Percentiles rank a stretch among this genome's conserved stretches.
Evolutionary conservation across 1,140 invertebrate species (phyloP).

Genomic region (Chrysoperla carnea): DNA sequence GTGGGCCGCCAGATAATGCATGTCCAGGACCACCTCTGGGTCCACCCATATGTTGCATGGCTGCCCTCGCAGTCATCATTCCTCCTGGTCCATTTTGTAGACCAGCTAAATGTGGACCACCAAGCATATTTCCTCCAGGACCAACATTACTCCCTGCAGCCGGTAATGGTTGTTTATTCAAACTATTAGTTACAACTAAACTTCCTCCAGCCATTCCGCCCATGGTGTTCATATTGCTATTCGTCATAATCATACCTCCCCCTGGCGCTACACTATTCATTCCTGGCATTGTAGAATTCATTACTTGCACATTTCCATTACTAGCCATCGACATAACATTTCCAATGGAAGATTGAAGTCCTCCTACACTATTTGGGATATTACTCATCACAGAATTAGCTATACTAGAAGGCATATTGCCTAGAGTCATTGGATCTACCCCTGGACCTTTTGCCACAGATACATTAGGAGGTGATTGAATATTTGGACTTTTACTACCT

Average conservation of each 20-base stretch:
- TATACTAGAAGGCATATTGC: slow-evolving; percentile 37
- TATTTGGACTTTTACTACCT: slow-evolving; percentile 60
- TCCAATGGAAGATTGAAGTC: slow-evolving; percentile 21
- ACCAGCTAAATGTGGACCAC: slow-evolving; percentile 9
- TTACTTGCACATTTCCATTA: slow-evolving; percentile 37
- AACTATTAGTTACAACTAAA: slow-evolving; percentile 40
- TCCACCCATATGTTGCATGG: slow-evolving; percentile 28
- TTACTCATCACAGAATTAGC: slow-evolving; percentile 32
- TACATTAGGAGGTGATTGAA: slow-evolving; percentile 66
- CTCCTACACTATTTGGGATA: slow-evolving; percentile 33
- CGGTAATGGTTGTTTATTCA: slow-evolving; percentile 45
- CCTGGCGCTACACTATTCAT: slow-evolving; percentile 40
- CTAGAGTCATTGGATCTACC: slow-evolving; percentile 33
- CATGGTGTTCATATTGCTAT: slow-evolving; percentile 44
- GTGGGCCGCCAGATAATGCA: slow-evolving; percentile 18
- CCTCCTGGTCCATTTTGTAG: slow-evolving; percentile 47
- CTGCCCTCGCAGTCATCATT: slow-evolving; percentile 36
- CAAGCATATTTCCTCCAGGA: slow-evolving; percentile 14
- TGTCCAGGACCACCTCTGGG: slow-evolving; percentile 10
- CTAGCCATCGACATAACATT: slow-evolving; percentile 36
- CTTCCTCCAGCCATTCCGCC: slow-evolving; percentile 39
- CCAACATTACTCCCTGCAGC: slow-evolving; percentile 28
- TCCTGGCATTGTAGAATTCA: slow-evolving; percentile 38
- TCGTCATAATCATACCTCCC: slow-evolving; percentile 50
- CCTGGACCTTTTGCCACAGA: slow-evolving; percentile 32